These are phyloP conservation scores for Acyrthosiphon pisum DNA, from an alignment of 1,140 invertebrate genomes.

Conservation along the genomic window DNA sequence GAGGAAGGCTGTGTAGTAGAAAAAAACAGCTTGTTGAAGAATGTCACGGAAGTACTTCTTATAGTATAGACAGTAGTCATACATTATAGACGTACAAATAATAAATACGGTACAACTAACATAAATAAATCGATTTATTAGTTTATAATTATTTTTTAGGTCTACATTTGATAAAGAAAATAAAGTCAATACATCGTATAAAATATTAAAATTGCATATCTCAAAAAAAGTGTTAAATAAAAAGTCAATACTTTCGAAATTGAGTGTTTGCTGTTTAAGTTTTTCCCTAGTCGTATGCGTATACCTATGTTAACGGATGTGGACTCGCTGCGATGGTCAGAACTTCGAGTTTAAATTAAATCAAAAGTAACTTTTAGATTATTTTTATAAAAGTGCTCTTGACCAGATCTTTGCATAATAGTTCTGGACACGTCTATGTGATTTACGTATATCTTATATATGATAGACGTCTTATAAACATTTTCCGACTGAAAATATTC, in stretches of 20 bases:
- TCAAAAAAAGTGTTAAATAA: neutral
- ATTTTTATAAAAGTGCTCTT: neutral
- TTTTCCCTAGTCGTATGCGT: neutral
- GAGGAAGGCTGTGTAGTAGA: neutral
- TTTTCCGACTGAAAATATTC: neutral
- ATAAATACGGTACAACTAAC: neutral
- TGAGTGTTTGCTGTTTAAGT: neutral
- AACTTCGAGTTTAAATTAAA: neutral
- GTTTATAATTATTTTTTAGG: neutral
- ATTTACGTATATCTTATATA: neutral
- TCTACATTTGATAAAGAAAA: neutral
- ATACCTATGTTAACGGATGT: neutral
- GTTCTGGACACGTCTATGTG: neutral
- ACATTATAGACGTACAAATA: neutral
- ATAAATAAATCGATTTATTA: neutral
- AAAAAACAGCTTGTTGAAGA: neutral
- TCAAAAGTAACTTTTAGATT: neutral
- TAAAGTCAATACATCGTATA: neutral
- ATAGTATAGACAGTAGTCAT: neutral
- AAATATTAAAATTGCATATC: neutral
- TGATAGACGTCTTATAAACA: neutral
- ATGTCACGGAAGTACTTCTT: neutral
- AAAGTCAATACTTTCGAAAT: neutral
- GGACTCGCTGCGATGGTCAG: neutral
- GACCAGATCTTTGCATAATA: neutral